These are phyloP conservation scores for Oscarella lobularis DNA, from an alignment of 37 sponge, comb jelly and placozoan species.

Conservation along the genomic window DNA sequence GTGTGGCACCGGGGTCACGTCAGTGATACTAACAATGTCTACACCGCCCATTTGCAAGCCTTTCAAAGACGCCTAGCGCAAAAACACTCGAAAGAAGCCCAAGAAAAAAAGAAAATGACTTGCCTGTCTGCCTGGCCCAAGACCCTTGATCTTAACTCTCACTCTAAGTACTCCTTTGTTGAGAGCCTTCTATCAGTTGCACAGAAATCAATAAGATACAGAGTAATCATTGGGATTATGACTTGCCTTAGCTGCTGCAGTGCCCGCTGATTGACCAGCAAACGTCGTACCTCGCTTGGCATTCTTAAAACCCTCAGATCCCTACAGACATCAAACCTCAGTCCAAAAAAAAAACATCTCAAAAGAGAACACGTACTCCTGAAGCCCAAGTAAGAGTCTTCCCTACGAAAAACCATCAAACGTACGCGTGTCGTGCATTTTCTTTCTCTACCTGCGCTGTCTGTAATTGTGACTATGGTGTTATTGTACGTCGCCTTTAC, in stretches of 20 bases:
- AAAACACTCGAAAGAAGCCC: not conserved
- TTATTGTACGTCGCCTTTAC: constrained; percentile 57
- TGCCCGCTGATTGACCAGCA: constrained; percentile 63
- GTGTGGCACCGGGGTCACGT: constrained; percentile 78
- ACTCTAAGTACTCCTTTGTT: constrained; percentile 26
- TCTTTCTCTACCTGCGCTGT: constrained; percentile 7
- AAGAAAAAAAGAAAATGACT: not conserved
- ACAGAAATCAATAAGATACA: no score
- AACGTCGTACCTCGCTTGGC: constrained; percentile 61
- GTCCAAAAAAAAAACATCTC: constrained; percentile 2
- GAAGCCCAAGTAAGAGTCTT: constrained; percentile 52
- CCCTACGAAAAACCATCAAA: constrained; percentile 8
- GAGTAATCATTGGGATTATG: no score
- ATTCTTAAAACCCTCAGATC: constrained; percentile 42
- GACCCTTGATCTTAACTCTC: constrained; percentile 44
- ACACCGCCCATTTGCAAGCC: constrained; percentile 58
- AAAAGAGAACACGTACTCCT: constrained; percentile 41
- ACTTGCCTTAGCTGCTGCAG: constrained; percentile 41
- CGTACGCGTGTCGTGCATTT: not conserved
- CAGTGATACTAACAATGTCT: constrained; percentile 34
- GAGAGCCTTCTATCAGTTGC: not conserved
- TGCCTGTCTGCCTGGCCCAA: constrained; percentile 66
- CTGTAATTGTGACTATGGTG: constrained; percentile 60
- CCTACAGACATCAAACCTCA: constrained; percentile 28
- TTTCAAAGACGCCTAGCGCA: constrained; percentile 43